phyloP scores from a whole-genome alignment of 2,888 invertebrate genomes.

The Nymphalis urticae region DNA sequence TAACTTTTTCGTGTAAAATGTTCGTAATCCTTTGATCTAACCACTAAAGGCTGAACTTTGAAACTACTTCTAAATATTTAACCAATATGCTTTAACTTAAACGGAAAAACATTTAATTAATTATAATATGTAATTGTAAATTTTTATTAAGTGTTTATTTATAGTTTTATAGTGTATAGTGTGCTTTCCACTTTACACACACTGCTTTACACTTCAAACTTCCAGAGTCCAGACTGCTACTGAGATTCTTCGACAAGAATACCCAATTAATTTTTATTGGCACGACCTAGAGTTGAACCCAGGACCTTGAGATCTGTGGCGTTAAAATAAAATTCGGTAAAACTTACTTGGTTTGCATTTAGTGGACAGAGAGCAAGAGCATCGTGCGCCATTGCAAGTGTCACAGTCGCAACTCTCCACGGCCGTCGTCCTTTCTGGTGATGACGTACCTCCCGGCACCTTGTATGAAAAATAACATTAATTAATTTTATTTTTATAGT shows the following conservation, averaged over 20 bases:
- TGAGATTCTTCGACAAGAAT: too few relatives aligned
- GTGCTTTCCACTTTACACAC: too few relatives aligned
- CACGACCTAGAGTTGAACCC: too few relatives aligned
- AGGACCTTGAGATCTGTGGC: too few relatives aligned
- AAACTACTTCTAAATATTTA: slow-evolving; percentile 12
- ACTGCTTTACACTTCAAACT: too few relatives aligned
- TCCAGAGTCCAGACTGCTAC: too few relatives aligned
- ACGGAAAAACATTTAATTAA: too few relatives aligned
- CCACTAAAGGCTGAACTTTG: neutral
- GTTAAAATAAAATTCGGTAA: neutral
- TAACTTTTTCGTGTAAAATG: neutral
- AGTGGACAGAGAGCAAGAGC: slow-evolving; percentile 49
- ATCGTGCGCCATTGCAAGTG: slow-evolving; percentile 50
- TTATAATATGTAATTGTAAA: too few relatives aligned
- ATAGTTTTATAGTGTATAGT: too few relatives aligned
- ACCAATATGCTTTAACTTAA: neutral
- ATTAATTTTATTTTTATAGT: neutral
- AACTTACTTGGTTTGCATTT: slow-evolving; percentile 66
- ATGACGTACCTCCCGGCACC: slow-evolving; percentile 63
- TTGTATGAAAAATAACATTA: slow-evolving; percentile 32
- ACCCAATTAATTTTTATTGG: too few relatives aligned
- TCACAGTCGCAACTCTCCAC: slow-evolving; percentile 64
- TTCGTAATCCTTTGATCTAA: neutral
- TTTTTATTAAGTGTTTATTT: too few relatives aligned
- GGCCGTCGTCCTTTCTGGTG: slow-evolving; percentile 69